Conservation (phyloP, 2,113 vertebrate species). For the Psephotus haematonotus region DNA sequence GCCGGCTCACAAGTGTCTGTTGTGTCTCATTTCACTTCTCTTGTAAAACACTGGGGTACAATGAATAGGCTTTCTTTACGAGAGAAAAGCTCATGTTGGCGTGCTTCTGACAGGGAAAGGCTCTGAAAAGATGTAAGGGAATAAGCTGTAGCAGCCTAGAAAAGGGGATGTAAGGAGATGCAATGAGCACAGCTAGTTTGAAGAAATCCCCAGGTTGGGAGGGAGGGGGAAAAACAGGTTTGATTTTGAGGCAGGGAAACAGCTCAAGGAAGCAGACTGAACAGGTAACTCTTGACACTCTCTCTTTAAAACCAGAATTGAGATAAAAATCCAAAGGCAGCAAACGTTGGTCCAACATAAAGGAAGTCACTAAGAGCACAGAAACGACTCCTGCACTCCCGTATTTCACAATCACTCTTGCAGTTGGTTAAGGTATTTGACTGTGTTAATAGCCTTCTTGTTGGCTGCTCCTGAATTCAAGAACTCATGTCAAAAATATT, state of each 20-base stretch:
- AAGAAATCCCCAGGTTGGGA: background rate
- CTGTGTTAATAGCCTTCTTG: background rate
- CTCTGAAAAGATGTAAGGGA: background rate
- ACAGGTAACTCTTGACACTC: background rate
- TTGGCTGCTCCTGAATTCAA: conserved; percentile 11
- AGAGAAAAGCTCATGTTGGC: background rate
- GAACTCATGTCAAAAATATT: conserved; percentile 58
- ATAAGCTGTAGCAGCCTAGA: background rate
- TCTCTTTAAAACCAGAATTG: background rate
- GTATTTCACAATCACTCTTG: conserved; percentile 17
- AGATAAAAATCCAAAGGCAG: conserved; percentile 22
- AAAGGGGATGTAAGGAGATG: background rate
- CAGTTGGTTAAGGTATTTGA: background rate
- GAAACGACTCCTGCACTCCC: background rate
- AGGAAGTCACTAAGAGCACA: background rate
- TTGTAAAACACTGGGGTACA: background rate
- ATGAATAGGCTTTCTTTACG: background rate
- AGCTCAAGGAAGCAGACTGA: background rate
- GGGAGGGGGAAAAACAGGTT: background rate
- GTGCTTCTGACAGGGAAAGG: background rate
- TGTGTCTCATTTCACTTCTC: background rate
- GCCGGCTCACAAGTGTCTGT: background rate
- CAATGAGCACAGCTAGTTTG: background rate
- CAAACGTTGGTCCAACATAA: background rate
- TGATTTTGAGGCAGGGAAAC: background rate